Evolutionary conservation across 2,797 vertebrate genomes (phyloP), one percentile per base, ranked within the genome.

Genomic region (Discoglossus pictus): DNA sequence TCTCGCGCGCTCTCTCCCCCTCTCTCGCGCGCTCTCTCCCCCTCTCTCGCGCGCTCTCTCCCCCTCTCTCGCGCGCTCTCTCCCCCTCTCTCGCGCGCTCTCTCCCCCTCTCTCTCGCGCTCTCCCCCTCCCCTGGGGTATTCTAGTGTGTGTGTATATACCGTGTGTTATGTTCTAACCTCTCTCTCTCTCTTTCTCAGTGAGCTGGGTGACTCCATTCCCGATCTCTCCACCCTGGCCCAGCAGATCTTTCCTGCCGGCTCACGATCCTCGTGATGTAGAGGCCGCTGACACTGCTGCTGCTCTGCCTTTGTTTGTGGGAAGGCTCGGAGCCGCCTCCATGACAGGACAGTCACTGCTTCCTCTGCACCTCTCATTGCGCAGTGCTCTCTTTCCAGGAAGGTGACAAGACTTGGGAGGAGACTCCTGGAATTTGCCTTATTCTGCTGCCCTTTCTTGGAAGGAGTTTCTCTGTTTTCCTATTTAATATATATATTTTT

Each of bases 401-500:
- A 12, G 17, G 34, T 17, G 6, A 8, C 10, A 6, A 11, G 11
- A 31, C 2, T 20, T 17, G 56, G 55, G 16, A 15, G 25, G 15
- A 13, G 7, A 27, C n/a, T 16, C 56, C 21, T 34, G 25, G 13
- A 18, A n/a, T 20, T 46, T 54, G 66, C 66, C 66, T 69, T 69
- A 69, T 21, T 27, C 18, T 61, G 21, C 10, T 20, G 21, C 31
- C 50, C 43, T 18, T 16, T n/a, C 1, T 2, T 21, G 35, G 11
- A 9, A 24, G 36, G 36, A 7, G 23, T 2, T 40, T 17, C 18
- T 7, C 11, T 27, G 27, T 18, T 31, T 51, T 27, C n/a, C 16
- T 53, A 53, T 61, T 60, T 62, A 54, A 55, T 27, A 38, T 20
- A 52, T 60, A 10, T 65, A 59, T 61, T 42, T 58, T 31, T 42